Evolutionary conservation across 2,113 vertebrate species (phyloP).

Genomic region (Chrysochloris asiatica): DNA sequence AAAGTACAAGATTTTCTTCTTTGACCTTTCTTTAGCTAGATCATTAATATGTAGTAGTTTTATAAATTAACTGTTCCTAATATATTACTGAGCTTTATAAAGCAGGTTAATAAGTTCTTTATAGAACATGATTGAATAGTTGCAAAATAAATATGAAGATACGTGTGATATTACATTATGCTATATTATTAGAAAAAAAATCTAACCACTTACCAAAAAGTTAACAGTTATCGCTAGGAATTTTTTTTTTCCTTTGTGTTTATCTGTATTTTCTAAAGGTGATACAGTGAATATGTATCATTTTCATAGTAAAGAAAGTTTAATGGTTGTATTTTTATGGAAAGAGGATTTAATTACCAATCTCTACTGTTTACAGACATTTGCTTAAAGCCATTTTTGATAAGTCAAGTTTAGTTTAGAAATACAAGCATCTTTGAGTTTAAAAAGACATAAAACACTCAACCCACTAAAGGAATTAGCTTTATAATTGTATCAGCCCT

Average conservation of each 20-base stretch:
- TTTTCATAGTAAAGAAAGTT: neutral
- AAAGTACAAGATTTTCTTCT: neutral
- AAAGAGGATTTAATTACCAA: neutral
- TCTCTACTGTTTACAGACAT: neutral
- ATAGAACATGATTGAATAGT: slow-evolving; percentile 3
- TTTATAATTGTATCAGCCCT: neutral
- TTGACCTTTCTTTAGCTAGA: neutral
- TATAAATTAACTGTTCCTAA: neutral
- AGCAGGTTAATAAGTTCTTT: neutral
- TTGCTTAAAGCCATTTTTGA: slow-evolving; percentile 40
- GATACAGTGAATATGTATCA: neutral
- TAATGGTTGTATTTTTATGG: neutral
- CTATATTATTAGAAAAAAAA: neutral
- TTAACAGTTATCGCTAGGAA: neutral
- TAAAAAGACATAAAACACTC: neutral
- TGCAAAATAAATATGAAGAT: neutral
- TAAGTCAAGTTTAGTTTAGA: slow-evolving; percentile 11
- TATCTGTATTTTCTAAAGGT: slow-evolving; percentile 7
- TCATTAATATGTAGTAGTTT: neutral
- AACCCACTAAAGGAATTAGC: neutral
- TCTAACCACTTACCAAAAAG: neutral
- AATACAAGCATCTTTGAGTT: slow-evolving; percentile 3
- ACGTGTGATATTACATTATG: too few species aligned
- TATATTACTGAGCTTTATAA: neutral
- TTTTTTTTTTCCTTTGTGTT: neutral